phyloP scores from a whole-genome alignment of 2,888 invertebrate genomes.

The Chrysopilus asiliformis region DNA sequence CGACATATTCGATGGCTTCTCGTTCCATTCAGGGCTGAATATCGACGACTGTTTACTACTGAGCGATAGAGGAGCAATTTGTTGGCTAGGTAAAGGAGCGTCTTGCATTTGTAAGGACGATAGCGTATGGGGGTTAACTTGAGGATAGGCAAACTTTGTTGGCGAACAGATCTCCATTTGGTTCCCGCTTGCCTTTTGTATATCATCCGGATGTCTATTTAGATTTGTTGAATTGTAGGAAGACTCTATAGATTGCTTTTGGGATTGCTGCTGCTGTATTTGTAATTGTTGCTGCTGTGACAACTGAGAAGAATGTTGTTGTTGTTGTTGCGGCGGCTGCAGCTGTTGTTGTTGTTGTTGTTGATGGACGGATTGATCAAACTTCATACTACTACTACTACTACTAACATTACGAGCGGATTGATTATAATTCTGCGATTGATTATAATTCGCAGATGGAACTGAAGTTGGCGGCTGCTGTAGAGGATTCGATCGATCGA shows the following conservation, averaged over 20 bases:
- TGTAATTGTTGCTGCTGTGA: constrained; percentile 16
- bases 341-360: constrained; percentile 16
- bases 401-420: constrained; percentile 7
- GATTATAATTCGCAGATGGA: constrained; percentile 9
- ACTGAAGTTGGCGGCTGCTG: constrained; percentile 14
- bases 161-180: constrained; percentile 21
- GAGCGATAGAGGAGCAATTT: constrained; percentile 12
- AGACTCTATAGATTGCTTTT: constrained; percentile 18
- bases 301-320: too few species aligned
- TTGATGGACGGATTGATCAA: constrained; percentile 19
- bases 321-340: constrained; percentile 17
- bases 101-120: constrained; percentile 15
- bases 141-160: constrained; percentile 17
- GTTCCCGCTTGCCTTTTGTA: constrained; percentile 9
- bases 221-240: constrained; percentile 13
- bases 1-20: constrained; percentile 20
- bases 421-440: constrained; percentile 16
- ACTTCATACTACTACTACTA: constrained; percentile 18
- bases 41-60: constrained; percentile 24
- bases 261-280: constrained; percentile 11
- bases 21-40: constrained; percentile 35
- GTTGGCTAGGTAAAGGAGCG: constrained; percentile 5
- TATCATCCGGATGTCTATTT: constrained; percentile 6
- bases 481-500: constrained; percentile 13
- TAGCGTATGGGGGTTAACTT: constrained; percentile 11